phyloP scores from a whole-genome alignment of 1,140 invertebrate species.

The Euglossa dilemma region DNA sequence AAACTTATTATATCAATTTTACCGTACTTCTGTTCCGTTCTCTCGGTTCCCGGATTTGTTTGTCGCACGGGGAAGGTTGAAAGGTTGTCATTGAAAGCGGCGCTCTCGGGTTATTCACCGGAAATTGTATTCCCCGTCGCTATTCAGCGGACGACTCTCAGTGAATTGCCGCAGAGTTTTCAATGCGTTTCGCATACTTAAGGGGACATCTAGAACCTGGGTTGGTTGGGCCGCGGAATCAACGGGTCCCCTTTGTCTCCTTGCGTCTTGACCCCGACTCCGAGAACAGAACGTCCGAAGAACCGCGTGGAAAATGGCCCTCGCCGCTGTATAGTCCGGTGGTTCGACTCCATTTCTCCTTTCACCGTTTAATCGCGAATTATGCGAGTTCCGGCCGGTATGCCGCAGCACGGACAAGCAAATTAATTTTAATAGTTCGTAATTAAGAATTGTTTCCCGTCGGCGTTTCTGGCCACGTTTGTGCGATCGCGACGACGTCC shows the following conservation, averaged over 20 bases:
- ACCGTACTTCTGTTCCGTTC: neutral
- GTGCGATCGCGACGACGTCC: neutral
- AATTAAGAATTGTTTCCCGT: slow-evolving; percentile 15
- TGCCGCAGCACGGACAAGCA: neutral
- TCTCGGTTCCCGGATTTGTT: neutral
- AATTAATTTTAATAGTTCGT: slow-evolving; percentile 9
- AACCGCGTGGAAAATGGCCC: neutral
- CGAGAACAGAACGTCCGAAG: neutral
- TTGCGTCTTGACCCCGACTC: neutral
- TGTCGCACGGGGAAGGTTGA: neutral
- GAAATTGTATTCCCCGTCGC: neutral
- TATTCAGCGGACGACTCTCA: neutral
- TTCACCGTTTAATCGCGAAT: slow-evolving; percentile 18
- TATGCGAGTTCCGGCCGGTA: neutral
- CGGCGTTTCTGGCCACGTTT: neutral
- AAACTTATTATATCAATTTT: neutral
- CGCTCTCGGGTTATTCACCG: neutral
- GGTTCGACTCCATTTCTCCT: neutral
- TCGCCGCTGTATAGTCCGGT: neutral
- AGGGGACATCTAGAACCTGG: neutral
- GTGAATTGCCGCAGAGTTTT: neutral
- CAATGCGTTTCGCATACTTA: neutral
- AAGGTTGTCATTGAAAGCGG: neutral
- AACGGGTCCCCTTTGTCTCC: neutral
- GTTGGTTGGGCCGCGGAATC: neutral